A percentile compares a stretch with the other conserved stretches of the same genome.
Conservation (phyloP, 2,113 vertebrate species). For the Nestor notabilis region DNA sequence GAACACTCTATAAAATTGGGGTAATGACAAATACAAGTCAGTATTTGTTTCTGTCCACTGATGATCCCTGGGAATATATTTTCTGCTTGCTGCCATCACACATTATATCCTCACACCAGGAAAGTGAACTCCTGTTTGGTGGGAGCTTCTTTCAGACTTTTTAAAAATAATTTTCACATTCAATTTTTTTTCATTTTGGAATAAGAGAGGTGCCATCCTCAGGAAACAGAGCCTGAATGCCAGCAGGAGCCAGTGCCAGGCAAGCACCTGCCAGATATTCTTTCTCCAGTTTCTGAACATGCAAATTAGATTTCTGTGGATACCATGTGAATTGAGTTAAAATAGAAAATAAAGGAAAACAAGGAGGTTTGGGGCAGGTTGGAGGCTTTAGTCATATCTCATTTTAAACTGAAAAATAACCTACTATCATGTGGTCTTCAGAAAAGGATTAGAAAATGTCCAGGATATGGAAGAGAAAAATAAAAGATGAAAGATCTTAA, state of each 20-base stretch:
- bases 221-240: neutral
- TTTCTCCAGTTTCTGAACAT: neutral
- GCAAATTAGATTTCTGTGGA: neutral
- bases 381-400: neutral
- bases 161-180: neutral
- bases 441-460: neutral
- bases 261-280: neutral
- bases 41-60: neutral
- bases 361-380: neutral
- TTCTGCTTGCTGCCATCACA: neutral
- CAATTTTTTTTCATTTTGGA: neutral
- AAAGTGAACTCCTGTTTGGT: neutral
- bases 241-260: neutral
- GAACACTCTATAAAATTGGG: neutral
- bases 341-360: neutral
- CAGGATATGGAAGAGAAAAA: neutral
- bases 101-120: neutral
- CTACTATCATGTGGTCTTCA: neutral
- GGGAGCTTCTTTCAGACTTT: neutral
- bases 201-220: neutral
- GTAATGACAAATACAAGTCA: neutral
- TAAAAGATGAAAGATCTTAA: neutral
- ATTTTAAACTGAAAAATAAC: slow-evolving; percentile 7
- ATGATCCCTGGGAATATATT: neutral
- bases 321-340: neutral